These are phyloP conservation scores for Epistrophella euchroma DNA, from an alignment of 2,888 invertebrate species.

Conservation along the genomic window DNA sequence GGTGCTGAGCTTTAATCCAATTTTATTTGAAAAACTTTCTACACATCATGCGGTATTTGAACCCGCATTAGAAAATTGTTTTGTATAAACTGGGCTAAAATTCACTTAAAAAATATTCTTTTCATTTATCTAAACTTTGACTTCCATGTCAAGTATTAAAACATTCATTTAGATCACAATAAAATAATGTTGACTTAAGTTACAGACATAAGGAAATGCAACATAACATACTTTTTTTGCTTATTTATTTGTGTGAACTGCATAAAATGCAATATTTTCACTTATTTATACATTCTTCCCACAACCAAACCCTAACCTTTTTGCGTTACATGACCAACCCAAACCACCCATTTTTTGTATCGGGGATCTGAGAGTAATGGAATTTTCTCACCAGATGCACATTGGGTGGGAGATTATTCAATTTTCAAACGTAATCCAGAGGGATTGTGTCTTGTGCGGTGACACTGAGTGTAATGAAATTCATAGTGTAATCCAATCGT, in stretches of 20 bases:
- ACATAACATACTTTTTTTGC: not conserved
- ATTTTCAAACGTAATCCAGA: slow-evolving; percentile 70
- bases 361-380: slow-evolving; percentile 22
- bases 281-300: not conserved
- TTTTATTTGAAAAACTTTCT: too few relatives aligned
- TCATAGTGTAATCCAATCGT: slow-evolving; percentile 71
- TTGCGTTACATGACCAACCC: not conserved
- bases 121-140: not conserved
- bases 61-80: too few relatives aligned
- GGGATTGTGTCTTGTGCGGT: slow-evolving; percentile 59
- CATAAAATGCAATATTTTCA: not conserved
- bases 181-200: not conserved
- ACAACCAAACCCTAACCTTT: not conserved
- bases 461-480: slow-evolving; percentile 72
- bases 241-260: not conserved
- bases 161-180: not conserved
- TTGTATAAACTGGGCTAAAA: too few relatives aligned
- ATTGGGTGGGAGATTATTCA: slow-evolving; percentile 67
- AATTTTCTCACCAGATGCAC: slow-evolving; percentile 61
- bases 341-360: slow-evolving; percentile 4
- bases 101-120: not conserved
- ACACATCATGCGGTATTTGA: too few relatives aligned
- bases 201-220: not conserved
- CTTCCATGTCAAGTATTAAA: not conserved
- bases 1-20: too few relatives aligned